These are phyloP conservation scores for Scolopax bukidnonensis DNA, from an alignment of 2,797 vertebrate genomes.

Conservation along the genomic window DNA sequence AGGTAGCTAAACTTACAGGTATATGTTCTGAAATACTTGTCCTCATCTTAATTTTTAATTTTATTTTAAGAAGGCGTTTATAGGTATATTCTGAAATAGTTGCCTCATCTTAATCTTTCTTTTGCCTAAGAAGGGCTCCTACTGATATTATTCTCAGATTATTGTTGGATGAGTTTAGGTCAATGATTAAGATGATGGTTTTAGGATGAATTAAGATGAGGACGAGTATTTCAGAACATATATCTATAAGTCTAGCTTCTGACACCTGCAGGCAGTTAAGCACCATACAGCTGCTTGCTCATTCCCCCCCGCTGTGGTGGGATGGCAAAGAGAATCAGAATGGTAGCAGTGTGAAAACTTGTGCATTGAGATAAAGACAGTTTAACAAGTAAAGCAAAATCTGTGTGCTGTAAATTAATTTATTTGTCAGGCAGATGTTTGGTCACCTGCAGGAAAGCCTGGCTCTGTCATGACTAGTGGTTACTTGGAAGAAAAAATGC, in stretches of 20 bases:
- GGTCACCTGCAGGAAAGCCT: background rate
- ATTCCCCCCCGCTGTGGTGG: fast-evolving
- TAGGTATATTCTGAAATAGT: background rate
- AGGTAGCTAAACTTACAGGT: background rate
- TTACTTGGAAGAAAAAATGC: background rate
- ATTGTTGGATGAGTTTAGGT: background rate
- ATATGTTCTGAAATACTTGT: background rate
- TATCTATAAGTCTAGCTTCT: background rate
- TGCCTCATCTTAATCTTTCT: background rate
- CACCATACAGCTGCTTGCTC: background rate
- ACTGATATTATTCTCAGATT: background rate
- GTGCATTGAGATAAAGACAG: background rate
- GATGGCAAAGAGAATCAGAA: background rate
- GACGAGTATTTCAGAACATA: background rate
- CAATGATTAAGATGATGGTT: too few relatives aligned
- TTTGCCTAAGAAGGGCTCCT: background rate
- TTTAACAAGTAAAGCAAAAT: background rate
- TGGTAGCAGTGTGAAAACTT: background rate
- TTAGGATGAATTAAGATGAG: background rate
- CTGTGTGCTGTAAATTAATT: background rate
- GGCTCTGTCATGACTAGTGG: fast-evolving
- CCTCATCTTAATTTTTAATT: background rate
- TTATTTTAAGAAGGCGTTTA: background rate
- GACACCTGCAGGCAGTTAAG: background rate
- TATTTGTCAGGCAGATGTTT: background rate